phyloP scores from a whole-genome alignment of 2,888 invertebrate genomes.

The Pollenia amentaria region DNA sequence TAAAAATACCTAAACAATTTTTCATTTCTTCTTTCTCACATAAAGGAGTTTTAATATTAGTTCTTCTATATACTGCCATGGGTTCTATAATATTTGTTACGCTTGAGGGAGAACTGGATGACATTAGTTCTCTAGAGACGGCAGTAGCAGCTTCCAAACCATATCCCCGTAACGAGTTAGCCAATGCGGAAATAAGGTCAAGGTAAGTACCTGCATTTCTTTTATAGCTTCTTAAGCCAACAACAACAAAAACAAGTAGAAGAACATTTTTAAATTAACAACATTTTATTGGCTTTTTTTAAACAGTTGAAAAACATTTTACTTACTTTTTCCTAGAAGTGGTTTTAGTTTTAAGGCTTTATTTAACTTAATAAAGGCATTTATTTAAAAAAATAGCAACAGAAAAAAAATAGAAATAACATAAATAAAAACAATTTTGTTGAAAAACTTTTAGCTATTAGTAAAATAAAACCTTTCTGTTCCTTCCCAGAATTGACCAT shows the following conservation, averaged over 20 bases:
- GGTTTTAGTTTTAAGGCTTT: background rate
- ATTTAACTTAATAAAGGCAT: background rate
- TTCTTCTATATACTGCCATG: constrained; percentile 95
- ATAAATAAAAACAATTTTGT: too few species aligned
- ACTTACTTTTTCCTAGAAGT: background rate
- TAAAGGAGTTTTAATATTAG: constrained; percentile 87
- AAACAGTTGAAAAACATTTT: background rate
- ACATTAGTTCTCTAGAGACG: constrained; percentile 85
- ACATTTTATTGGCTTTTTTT: too few species aligned
- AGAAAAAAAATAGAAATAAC: too few species aligned
- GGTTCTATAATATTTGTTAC: constrained; percentile 96
- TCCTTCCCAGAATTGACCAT: background rate
- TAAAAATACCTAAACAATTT: background rate
- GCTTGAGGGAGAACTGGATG: constrained; percentile 89
- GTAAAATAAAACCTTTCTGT: background rate
- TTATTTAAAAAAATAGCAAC: background rate
- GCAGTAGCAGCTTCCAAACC: constrained; percentile 88
- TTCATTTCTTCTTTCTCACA: constrained; percentile 29
- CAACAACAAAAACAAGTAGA: background rate
- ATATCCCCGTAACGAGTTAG: constrained; percentile 86
- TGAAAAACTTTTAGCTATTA: background rate
- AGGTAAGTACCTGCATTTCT: constrained; percentile 80
- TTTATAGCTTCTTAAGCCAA: background rate
- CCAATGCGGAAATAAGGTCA: constrained; percentile 87
- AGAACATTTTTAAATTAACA: constrained; percentile 20